Conservation (phyloP, 2,888 invertebrate genomes). For the Carabus problematicus region DNA sequence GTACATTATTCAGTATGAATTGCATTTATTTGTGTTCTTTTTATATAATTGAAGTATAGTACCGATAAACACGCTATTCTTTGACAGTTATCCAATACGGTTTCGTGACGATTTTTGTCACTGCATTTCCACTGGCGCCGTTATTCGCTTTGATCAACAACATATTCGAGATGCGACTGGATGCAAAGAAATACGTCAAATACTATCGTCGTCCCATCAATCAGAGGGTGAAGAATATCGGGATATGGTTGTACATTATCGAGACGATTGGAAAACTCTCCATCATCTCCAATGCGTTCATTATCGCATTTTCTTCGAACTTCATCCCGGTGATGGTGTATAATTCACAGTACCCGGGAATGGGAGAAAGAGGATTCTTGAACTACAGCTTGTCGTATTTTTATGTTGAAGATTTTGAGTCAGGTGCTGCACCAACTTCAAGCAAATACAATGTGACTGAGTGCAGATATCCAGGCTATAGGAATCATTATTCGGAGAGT, state of each 20-base stretch:
- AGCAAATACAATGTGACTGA: constrained; percentile 52
- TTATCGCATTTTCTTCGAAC: constrained; percentile 83
- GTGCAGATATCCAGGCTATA: constrained; percentile 74
- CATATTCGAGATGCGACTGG: constrained; percentile 81
- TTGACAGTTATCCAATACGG: constrained; percentile 82
- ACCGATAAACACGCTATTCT: constrained; percentile 1
- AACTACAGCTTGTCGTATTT: constrained; percentile 73
- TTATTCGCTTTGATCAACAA: constrained; percentile 84
- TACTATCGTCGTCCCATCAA: constrained; percentile 78
- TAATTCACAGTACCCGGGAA: constrained; percentile 60
- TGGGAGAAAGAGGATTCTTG: constrained; percentile 70
- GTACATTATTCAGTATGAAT: constrained; percentile 56
- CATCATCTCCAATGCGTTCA: constrained; percentile 78
- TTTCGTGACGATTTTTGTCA: constrained; percentile 84
- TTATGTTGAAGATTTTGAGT: constrained; percentile 67
- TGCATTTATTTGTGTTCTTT: no score
- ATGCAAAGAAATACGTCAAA: constrained; percentile 81
- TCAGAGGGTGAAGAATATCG: constrained; percentile 76
- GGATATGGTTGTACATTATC: constrained; percentile 80
- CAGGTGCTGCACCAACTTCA: constrained; percentile 53
- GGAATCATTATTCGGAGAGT: constrained; percentile 64
- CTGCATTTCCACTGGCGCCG: constrained; percentile 86
- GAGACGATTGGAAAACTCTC: constrained; percentile 76
- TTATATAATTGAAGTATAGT: no score
- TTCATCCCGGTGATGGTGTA: constrained; percentile 82